phyloP scores from a whole-genome alignment of 2,888 invertebrate genomes.

The Drosophila fungiperda region DNA sequence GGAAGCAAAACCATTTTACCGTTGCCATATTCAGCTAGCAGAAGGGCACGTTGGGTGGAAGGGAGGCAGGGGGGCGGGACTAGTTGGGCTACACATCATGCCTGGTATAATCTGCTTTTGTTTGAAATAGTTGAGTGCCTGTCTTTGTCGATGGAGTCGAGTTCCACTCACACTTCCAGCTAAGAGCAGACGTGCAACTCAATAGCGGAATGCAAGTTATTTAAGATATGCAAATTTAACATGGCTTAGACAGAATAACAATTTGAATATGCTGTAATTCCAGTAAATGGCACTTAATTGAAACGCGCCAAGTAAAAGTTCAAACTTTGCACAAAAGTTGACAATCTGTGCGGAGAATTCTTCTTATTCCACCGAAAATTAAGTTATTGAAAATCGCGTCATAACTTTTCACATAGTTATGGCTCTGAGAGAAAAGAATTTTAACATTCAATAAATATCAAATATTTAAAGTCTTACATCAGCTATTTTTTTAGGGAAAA shows the following conservation, averaged over 20 bases:
- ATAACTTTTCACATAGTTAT: background rate
- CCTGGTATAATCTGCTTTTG: slow-evolving; percentile 36
- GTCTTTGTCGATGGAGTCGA: slow-evolving; percentile 31
- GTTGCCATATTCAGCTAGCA: slow-evolving; percentile 8
- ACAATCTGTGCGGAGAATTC: too few relatives aligned
- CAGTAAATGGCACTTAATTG: slow-evolving; percentile 20
- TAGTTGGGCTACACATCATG: slow-evolving; percentile 1
- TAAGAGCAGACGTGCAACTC: slow-evolving; percentile 24
- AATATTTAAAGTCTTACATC: background rate
- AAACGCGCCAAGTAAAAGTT: background rate
- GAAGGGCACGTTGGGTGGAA: too few relatives aligned
- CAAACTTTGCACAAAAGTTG: too few relatives aligned
- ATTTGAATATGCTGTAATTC: slow-evolving; percentile 32
- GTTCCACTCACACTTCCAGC: background rate
- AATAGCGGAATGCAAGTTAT: slow-evolving; percentile 34
- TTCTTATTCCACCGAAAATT: background rate
- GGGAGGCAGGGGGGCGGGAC: rapidly evolving
- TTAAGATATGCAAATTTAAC: slow-evolving; percentile 53
- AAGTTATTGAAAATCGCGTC: background rate
- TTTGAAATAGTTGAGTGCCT: slow-evolving; percentile 54
- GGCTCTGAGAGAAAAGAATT: background rate
- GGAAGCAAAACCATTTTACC: slow-evolving; percentile 29
- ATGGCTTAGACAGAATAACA: slow-evolving; percentile 29
- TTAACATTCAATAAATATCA: background rate
- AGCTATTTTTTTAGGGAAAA: background rate